Percentiles rank a stretch among this genome's conserved stretches.
phyloP scores from a whole-genome alignment of 2,113 vertebrate genomes.

The Ammospiza caudacuta region DNA sequence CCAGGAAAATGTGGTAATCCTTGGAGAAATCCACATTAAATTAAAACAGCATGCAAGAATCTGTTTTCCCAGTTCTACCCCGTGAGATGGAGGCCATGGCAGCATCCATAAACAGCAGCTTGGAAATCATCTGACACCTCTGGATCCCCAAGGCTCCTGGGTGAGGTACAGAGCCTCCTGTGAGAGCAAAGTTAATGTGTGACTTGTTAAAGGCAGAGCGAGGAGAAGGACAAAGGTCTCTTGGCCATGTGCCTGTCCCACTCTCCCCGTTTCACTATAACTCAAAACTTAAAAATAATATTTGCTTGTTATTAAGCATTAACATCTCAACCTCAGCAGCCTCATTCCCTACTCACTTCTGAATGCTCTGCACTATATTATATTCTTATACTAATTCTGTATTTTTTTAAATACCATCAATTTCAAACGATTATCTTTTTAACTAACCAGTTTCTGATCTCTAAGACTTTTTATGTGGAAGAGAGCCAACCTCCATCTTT shows the following conservation, averaged over 20 bases:
- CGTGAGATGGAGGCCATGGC: not conserved
- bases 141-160: not conserved
- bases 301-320: slow-evolving; percentile 57
- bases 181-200: slow-evolving; percentile 48
- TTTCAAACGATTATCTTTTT: not conserved
- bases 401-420: not conserved
- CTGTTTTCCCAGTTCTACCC: not conserved
- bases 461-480: not conserved
- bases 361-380: not conserved
- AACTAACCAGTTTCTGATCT: not conserved
- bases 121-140: not conserved
- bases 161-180: not conserved
- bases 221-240: slow-evolving; percentile 44
- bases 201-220: not conserved
- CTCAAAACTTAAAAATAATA: slow-evolving; percentile 14
- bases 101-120: not conserved
- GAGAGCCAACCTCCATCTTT: not conserved
- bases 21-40: not conserved
- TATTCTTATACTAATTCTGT: not conserved
- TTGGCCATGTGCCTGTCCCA: not conserved
- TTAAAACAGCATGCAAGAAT: not conserved
- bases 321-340: not conserved
- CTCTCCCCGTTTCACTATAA: not conserved
- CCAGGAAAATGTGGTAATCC: not conserved
- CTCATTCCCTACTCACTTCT: not conserved